Conservation (phyloP, 2,888 invertebrate species). For the Cryptus viduatorius region DNA sequence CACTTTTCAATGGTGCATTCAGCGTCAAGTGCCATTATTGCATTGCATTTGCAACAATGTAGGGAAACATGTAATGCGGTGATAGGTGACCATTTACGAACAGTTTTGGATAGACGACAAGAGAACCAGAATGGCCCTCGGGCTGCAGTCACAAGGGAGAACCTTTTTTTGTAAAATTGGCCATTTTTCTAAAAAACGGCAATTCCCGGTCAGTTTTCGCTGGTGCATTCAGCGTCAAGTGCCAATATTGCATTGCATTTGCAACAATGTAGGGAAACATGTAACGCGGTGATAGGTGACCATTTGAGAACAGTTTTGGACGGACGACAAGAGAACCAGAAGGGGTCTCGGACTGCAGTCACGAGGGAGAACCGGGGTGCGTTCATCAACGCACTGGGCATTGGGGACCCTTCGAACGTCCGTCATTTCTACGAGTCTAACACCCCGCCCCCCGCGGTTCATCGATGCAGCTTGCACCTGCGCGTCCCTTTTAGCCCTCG, state of each 20-base stretch:
- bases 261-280: too few species aligned
- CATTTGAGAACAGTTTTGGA: background rate
- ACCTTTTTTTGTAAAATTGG: background rate
- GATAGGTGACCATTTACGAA: background rate
- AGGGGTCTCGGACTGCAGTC: background rate
- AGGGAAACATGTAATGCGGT: too few species aligned
- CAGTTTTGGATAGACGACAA: background rate
- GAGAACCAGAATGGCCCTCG: background rate
- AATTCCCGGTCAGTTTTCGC: background rate
- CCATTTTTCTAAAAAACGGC: background rate
- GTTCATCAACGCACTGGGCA: constrained; percentile 1
- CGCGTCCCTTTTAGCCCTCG: constrained; percentile 47
- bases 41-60: too few species aligned
- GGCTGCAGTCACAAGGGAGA: background rate
- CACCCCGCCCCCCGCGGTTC: constrained; percentile 47
- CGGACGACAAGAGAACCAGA: background rate
- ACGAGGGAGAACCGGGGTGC: background rate
- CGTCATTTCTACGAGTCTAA: constrained; percentile 40
- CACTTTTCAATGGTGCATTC: background rate
- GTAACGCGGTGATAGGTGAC: background rate
- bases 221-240: background rate
- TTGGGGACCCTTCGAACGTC: constrained; percentile 35
- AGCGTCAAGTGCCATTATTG: background rate
- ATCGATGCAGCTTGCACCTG: constrained; percentile 63
- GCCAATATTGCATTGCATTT: background rate